Base-by-base conservation (phyloP, 2,113 vertebrate species). In the Silurus meridionalis region DNA sequence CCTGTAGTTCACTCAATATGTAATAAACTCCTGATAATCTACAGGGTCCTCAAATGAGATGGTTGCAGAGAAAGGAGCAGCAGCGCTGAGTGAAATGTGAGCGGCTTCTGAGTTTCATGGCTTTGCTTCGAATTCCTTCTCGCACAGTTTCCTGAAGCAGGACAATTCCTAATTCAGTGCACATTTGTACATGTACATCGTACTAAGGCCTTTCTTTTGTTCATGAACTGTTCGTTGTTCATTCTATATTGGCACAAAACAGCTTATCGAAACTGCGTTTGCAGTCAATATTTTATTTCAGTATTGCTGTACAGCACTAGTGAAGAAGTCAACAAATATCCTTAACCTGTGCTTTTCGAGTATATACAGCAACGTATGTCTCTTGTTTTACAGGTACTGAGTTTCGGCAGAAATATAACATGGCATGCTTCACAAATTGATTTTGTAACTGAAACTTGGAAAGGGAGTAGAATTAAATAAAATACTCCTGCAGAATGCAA, bases 291-390 rank as follows among this genome's bases (percentile, higher is more conserved):
- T 81, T 37, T 86, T 55, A 63, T 78, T 86, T 25, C 83, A 84
- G 86, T 89, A 88, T 89, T 89, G 89, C 89, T 89, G 87, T 88
- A 85, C 80, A 88, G 85, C 85, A 87, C 83, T 85, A 87, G 75
- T 88, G 87, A 87, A 80, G 63, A 85, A 80, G 87, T 90, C 80
- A 77, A 84, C 83, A 81, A 85, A 84, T 87, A 85, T 46, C 52
- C 83, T 85, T 85, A 46, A 81, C 85, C 79, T 89, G 89, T 90
- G 89, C 86, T 89, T 90, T 81, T 71, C n/a, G 19, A 82, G 57
- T 89, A 90, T 87, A 72, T 84, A 89, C 83, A 90, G 89, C 89
- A 77, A 84, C 48, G 48, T 28, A 82, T 84, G 28, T 50, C 46
- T 78, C 17, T 87, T 64, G 8, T 71, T 72, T 58, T 75, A 86